phyloP scores from a whole-genome alignment of 2,888 invertebrate genomes.

The Amorpha juglandis region DNA sequence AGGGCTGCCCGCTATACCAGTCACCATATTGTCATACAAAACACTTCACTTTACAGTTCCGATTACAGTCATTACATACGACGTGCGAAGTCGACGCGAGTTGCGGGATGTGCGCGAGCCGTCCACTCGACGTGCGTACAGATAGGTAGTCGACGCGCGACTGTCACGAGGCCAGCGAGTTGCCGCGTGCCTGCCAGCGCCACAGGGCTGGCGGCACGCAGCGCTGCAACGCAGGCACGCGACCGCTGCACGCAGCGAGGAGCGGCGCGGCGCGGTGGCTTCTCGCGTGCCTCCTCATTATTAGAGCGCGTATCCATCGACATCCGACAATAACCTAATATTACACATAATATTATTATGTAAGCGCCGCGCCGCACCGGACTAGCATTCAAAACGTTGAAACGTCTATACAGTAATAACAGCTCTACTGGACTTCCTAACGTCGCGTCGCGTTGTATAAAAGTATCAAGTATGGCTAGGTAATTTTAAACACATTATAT shows the following conservation, averaged over 20 bases:
- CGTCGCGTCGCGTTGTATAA: no score
- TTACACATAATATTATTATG: no score
- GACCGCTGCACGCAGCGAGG: slow-evolving; percentile 56
- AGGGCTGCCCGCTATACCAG: slow-evolving; percentile 65
- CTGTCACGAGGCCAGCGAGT: slow-evolving; percentile 51
- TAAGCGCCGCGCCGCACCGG: no score
- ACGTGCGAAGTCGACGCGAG: slow-evolving; percentile 28
- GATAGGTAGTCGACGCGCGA: slow-evolving; percentile 63
- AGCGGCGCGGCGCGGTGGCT: no score
- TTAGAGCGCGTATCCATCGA: slow-evolving; percentile 45
- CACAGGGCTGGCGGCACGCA: slow-evolving; percentile 36
- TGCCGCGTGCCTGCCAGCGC: slow-evolving; percentile 30
- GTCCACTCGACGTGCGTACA: slow-evolving; percentile 49
- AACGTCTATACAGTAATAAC: no score
- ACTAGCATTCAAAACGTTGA: no score
- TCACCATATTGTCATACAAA: slow-evolving; percentile 66
- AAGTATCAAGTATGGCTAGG: no score
- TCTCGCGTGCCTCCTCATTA: slow-evolving; percentile 58
- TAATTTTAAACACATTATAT: no score
- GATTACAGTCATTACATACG: slow-evolving; percentile 54
- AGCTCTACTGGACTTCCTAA: no score
- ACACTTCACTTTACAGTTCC: slow-evolving; percentile 43
- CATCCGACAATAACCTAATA: slow-evolving; percentile 33
- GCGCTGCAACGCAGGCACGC: slow-evolving; percentile 58
- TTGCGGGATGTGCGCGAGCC: slow-evolving; percentile 32